Percentiles rank a stretch among this genome's conserved stretches.
phyloP scores from a whole-genome alignment of 2,888 invertebrate genomes.

The Drosophila quinaria region DNA sequence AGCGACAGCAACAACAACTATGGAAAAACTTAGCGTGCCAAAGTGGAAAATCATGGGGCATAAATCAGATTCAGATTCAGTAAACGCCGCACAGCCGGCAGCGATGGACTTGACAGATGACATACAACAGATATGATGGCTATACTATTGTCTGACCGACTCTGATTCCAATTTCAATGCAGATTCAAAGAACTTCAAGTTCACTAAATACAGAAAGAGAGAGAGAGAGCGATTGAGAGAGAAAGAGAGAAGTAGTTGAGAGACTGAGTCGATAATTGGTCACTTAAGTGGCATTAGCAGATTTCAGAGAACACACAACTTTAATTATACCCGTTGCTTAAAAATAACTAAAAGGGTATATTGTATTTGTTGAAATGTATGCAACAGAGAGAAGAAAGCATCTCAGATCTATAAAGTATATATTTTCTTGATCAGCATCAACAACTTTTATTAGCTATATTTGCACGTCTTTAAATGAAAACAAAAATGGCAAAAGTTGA shows the following conservation, averaged over 20 bases:
- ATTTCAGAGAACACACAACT: slow-evolving; percentile 19
- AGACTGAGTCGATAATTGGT: slow-evolving; percentile 68
- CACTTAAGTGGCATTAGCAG: slow-evolving; percentile 80
- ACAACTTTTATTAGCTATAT: too few relatives aligned
- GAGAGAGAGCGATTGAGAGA: not conserved
- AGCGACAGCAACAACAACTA: slow-evolving; percentile 25
- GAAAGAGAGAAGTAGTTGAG: slow-evolving; percentile 14
- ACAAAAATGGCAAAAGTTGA: too few relatives aligned
- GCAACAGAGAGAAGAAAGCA: too few relatives aligned
- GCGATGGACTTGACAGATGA: slow-evolving; percentile 77
- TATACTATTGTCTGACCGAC: slow-evolving; percentile 33
- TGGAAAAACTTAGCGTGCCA: slow-evolving; percentile 72
- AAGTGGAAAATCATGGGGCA: slow-evolving; percentile 79
- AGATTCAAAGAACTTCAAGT: slow-evolving; percentile 29
- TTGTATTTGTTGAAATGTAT: too few relatives aligned
- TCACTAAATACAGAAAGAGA: not conserved
- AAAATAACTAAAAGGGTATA: too few relatives aligned
- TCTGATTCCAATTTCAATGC: slow-evolving; percentile 5
- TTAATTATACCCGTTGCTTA: not conserved
- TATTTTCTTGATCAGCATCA: too few relatives aligned
- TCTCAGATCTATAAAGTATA: too few relatives aligned
- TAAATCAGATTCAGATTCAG: slow-evolving; percentile 60
- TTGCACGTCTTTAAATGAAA: too few relatives aligned
- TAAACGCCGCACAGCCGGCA: slow-evolving; percentile 61
- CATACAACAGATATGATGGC: slow-evolving; percentile 76